These are phyloP conservation scores for Heliconius hewitsoni DNA, from an alignment of 1,140 invertebrate genomes.

Conservation along the genomic window DNA sequence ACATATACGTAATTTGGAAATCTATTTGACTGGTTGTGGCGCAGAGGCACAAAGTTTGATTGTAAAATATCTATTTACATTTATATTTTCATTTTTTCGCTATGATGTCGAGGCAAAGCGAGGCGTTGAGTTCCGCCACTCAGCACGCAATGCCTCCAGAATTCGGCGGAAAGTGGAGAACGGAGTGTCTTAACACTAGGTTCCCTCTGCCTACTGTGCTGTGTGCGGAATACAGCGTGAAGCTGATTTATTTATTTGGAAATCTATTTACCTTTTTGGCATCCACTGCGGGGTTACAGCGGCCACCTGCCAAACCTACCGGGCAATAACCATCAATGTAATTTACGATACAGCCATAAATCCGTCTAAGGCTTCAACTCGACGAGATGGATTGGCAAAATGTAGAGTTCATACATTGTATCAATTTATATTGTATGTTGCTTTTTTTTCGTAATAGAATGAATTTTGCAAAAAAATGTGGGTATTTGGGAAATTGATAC, in stretches of 20 bases:
- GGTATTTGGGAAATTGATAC: background rate
- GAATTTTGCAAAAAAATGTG: background rate
- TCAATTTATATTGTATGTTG: constrained; percentile 25
- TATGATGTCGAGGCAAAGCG: no score
- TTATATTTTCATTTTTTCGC: no score
- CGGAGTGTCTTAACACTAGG: no score
- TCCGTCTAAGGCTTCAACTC: constrained; percentile 40
- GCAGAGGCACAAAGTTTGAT: no score
- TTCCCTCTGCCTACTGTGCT: no score
- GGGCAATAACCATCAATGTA: constrained; percentile 43
- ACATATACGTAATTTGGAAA: no score
- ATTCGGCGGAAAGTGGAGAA: no score
- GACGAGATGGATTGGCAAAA: constrained; percentile 33
- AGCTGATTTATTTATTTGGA: no score
- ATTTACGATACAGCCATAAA: constrained; percentile 48
- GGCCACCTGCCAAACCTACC: constrained; percentile 41
- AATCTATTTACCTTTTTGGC: constrained; percentile 26
- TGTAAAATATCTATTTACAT: no score
- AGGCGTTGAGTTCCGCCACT: no score
- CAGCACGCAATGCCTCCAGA: no score
- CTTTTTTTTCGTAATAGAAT: background rate
- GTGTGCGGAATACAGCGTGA: no score
- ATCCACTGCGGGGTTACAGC: constrained; percentile 39
- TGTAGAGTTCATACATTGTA: constrained; percentile 27
- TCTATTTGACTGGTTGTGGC: background rate